Base-by-base conservation (phyloP, 2,113 vertebrate genomes). In the Aspiorhynchus laticeps region DNA sequence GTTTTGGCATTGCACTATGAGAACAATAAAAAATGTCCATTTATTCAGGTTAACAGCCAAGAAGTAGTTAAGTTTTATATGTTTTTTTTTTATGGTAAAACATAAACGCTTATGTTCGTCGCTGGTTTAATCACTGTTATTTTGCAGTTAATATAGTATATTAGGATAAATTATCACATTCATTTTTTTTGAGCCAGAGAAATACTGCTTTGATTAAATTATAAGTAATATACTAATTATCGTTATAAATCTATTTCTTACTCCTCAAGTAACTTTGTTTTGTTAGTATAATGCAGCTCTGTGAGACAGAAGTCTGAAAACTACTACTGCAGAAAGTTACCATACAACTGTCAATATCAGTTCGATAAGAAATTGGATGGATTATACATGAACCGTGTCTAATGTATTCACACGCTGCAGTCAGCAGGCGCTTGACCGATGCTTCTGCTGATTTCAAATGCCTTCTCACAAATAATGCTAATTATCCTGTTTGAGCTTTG, bases 291-390 rank as follows among this genome's bases (percentile, higher is more conserved):
- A 61, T 10, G 8, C 24, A 61, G 82, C 77, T 69, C 53, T 38
- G 84, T 88, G 56, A 82, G 36, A 33, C 59, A 21, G 41, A 59
- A 85, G 85, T 88, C 80, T 33, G 61, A 56, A 73, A 86, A 85
- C 76, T 78, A 48, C 79, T 90, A 86, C 87, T 80, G 84, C 43
- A 86, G 80, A 85, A 87, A 88, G 80, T 82, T 88, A 88, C 82
- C n/a, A 89, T 90, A n/a, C n/a, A 88, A 67, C 67, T 89, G 87
- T 88, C 87, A 84, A 88, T 90, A 89, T 87, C 43, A 86, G 88
- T 89, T 92, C 87, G 78, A 79, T 90, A 87, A 74, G 69, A 79
- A 78, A 38, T 87, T 48, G 87, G 87, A 88, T 87, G 83, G 89
- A 90, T 90, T 80, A 81, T 53, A 85, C 81, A 61, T 85, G 83